These are phyloP conservation scores for Oreochromis aureus DNA, from an alignment of 2,113 vertebrate species.

Conservation along the genomic window DNA sequence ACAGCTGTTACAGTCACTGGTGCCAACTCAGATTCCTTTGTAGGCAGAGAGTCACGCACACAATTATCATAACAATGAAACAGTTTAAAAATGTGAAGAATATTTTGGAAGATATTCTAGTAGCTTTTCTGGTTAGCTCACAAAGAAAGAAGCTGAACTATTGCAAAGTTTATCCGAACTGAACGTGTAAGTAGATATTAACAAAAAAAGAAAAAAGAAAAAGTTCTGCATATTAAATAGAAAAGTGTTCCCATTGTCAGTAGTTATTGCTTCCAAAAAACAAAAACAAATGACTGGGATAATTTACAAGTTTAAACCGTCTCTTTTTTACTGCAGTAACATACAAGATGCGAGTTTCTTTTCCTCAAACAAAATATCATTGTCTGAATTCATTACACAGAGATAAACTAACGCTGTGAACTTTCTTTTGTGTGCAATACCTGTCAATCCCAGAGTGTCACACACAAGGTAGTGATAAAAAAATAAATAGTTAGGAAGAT, in stretches of 20 bases:
- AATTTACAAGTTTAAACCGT: neutral
- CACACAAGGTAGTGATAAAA: constrained; percentile 6
- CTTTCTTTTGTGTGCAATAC: neutral
- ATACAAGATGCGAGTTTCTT: neutral
- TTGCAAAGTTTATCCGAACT: neutral
- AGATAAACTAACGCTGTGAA: neutral
- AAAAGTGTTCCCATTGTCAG: neutral
- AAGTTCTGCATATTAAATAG: neutral
- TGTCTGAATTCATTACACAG: neutral
- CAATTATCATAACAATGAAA: neutral
- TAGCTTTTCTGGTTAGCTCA: neutral
- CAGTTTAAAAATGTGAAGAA: neutral
- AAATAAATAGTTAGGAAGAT: constrained; percentile 21
- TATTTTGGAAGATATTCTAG: neutral
- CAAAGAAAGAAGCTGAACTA: neutral
- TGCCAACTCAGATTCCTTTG: neutral
- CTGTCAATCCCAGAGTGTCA: neutral
- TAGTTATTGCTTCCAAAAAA: neutral
- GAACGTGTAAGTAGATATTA: neutral
- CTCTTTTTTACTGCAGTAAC: neutral
- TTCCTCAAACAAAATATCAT: neutral
- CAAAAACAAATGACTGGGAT: neutral
- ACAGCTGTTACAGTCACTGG: neutral
- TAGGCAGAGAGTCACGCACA: neutral
- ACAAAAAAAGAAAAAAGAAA: neutral